Conservation (phyloP, 2,888 invertebrate species). For the Diabrotica balteata region DNA sequence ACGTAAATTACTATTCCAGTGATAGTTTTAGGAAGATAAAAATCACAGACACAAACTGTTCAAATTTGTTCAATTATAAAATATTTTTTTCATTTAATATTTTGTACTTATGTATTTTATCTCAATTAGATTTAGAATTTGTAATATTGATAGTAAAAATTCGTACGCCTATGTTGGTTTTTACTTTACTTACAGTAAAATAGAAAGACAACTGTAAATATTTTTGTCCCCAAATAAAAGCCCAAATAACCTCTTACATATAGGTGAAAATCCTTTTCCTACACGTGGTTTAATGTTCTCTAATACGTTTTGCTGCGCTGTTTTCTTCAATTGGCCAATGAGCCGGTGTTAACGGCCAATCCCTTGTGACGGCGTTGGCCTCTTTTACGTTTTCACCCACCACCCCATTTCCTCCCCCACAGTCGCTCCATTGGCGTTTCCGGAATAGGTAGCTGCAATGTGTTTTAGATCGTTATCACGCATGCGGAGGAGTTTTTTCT, state of each 20-base stretch:
- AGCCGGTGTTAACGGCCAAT: conserved; percentile 54
- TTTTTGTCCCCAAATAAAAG: background rate
- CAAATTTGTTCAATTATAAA: no score
- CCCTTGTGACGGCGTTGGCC: conserved; percentile 51
- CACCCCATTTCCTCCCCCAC: conserved; percentile 40
- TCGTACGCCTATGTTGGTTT: background rate
- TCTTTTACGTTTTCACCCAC: conserved; percentile 48
- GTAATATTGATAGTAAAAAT: background rate
- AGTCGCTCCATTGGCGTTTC: conserved; percentile 54
- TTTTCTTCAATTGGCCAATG: conserved; percentile 48
- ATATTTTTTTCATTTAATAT: no score
- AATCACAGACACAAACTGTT: no score
- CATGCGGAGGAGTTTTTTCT: conserved; percentile 43
- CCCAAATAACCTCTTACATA: background rate
- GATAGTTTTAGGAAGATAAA: no score
- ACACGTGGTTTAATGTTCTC: background rate
- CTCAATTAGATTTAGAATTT: no score
- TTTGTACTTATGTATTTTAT: no score
- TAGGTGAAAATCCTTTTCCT: background rate
- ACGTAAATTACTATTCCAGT: no score
- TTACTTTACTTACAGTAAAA: background rate
- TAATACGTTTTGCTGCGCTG: background rate
- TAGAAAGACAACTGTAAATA: background rate
- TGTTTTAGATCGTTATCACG: conserved; percentile 49
- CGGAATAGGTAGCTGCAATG: conserved; percentile 52